Conservation (phyloP, 1,140 invertebrate species). For the Drosophila serrata region DNA sequence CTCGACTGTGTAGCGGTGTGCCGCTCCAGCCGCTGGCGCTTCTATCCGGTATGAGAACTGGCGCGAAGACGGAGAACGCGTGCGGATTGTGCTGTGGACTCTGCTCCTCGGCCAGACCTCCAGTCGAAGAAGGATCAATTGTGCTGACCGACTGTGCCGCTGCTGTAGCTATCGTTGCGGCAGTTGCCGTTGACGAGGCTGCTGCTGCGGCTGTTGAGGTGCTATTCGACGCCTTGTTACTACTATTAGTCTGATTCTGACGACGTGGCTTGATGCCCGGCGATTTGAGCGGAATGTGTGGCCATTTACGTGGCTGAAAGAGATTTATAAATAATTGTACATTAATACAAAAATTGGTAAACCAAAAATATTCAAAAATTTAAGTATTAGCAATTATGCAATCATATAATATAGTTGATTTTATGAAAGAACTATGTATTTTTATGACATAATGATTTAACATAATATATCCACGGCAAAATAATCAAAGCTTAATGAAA, state of each 20-base stretch:
- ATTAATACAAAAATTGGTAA: not conserved
- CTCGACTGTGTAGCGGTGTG: constrained; percentile 49
- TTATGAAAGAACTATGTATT: no score
- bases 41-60: constrained; percentile 75
- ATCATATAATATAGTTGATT: not conserved
- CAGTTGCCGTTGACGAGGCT: constrained; percentile 28
- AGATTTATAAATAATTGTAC: not conserved
- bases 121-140: constrained; percentile 10
- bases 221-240: constrained; percentile 59
- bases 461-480: no score
- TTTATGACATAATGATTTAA: no score
- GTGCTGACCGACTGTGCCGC: constrained; percentile 9
- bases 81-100: constrained; percentile 80
- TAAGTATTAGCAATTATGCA: not conserved
- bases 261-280: constrained; percentile 94
- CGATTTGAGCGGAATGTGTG: constrained; percentile 94
- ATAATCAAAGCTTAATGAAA: no score
- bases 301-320: constrained; percentile 92
- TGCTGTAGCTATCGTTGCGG: constrained; percentile 46
- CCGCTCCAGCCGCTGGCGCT: constrained; percentile 70
- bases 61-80: constrained; percentile 77
- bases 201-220: constrained; percentile 39
- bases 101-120: constrained; percentile 57
- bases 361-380: not conserved
- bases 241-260: constrained; percentile 77